phyloP scores from a whole-genome alignment of 1,140 invertebrate genomes.

The Campodea augens region DNA sequence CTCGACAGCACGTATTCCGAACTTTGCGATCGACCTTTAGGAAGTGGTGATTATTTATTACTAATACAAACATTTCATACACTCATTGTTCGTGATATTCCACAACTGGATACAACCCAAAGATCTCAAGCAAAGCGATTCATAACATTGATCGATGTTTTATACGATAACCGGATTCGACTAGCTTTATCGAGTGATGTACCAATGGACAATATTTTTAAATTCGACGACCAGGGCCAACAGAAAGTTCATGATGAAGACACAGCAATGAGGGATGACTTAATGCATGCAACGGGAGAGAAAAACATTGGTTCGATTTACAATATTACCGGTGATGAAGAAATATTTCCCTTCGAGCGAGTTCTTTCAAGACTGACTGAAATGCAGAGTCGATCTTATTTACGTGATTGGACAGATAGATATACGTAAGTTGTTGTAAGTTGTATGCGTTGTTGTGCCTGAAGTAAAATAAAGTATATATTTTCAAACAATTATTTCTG shows the following conservation, averaged over 20 bases:
- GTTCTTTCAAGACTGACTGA: constrained; percentile 80
- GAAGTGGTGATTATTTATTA: constrained; percentile 83
- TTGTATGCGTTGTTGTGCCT: too few relatives aligned
- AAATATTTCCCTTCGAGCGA: constrained; percentile 88
- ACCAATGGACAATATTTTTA: constrained; percentile 50
- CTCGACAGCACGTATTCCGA: constrained; percentile 78
- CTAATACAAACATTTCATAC: constrained; percentile 86
- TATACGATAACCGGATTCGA: constrained; percentile 85
- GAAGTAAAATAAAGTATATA: too few relatives aligned
- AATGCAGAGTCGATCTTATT: too few relatives aligned
- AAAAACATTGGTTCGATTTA: constrained; percentile 50
- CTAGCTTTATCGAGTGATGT: constrained; percentile 64
- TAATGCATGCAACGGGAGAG: constrained; percentile 40
- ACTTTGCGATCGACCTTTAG: constrained; percentile 75
- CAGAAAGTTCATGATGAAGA: constrained; percentile 43
- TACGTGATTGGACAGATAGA: too few relatives aligned
- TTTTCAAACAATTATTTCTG: too few relatives aligned
- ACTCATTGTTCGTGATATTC: constrained; percentile 77
- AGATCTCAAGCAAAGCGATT: constrained; percentile 79
- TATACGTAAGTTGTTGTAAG: too few relatives aligned
- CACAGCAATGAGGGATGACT: constrained; percentile 88
- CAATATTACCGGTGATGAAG: constrained; percentile 93
- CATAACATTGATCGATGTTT: constrained; percentile 89
- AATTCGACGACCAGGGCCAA: constrained; percentile 25
- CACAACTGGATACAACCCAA: constrained; percentile 51